Evolutionary conservation across 2,888 invertebrate genomes (phyloP).

Genomic region (Chaitophorus viminalis): DNA sequence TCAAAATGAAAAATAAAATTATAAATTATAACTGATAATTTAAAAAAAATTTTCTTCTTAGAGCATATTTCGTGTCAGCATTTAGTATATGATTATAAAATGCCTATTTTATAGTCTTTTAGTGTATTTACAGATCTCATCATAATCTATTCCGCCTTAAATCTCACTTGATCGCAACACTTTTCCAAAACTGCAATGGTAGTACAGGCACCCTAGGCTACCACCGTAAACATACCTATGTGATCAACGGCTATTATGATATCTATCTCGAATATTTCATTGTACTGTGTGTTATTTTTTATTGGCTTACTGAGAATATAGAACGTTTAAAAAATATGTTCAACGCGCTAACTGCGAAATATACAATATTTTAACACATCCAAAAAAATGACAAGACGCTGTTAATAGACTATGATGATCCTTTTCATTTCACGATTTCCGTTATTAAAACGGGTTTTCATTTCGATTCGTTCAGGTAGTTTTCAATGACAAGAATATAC

Average conservation of each 20-base stretch:
- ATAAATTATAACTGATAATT: too few species aligned
- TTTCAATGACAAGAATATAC: conserved; percentile 44
- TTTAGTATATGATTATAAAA: too few species aligned
- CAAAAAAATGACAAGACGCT: conserved; percentile 23
- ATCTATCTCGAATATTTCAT: background rate
- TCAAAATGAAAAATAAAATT: too few species aligned
- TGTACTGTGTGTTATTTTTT: background rate
- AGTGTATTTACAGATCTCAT: too few species aligned
- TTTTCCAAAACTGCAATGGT: too few species aligned
- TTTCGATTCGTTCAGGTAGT: conserved; percentile 37
- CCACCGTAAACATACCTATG: too few species aligned
- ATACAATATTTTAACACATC: background rate
- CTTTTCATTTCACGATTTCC: conserved; percentile 33
- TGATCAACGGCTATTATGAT: background rate
- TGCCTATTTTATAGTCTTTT: too few species aligned
- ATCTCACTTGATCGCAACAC: too few species aligned
- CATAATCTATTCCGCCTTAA: too few species aligned
- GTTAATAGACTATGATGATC: conserved; percentile 42
- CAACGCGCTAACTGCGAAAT: background rate
- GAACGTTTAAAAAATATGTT: background rate
- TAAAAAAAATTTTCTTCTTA: too few species aligned
- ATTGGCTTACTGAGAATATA: background rate
- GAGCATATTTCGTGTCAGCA: too few species aligned
- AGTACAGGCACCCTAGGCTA: too few species aligned
- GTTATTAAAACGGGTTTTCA: conserved; percentile 53